Base-by-base conservation (phyloP, 2,888 invertebrate species). In the Meta bourneti region DNA sequence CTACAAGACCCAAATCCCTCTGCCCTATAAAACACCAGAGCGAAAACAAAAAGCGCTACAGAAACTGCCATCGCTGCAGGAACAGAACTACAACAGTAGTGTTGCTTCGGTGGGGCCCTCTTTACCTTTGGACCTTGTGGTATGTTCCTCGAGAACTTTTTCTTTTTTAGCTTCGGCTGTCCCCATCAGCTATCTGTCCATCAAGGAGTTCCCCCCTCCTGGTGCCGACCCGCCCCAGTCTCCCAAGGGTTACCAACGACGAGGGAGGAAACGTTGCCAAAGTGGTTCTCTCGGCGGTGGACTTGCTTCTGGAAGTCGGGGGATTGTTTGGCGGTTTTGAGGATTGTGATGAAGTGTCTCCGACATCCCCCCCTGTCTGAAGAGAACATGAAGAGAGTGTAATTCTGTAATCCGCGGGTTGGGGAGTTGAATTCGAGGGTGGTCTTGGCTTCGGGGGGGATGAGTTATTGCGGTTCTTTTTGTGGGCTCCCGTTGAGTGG, bases 1-100 rank as follows among this genome's bases (percentile, higher is more conserved):
- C 96, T 96, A 94, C 98, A 98, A 11, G 93, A 93, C 4, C 93
- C 93, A 11, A 6, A 52, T 13, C 84, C 89, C 20, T 20, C 16
- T n/a, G 19, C 86, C 19, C 34, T n/a, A 13, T 51, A 69, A 6
- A 69, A 7, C 20, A 6, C 16, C 20, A 77, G 13, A n/a, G 52
- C 70, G 19, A 51, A 69, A 11, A 80, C 61, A 6, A 52, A 13
- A 20, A 80, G 11, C 61, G 71, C 52, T 13, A 69, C 74, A 16
- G 70, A 51, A 49, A 70, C 2, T n/a, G 54, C 71, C 82, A 89
- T 82, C 34, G 0, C 80, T n/a, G 19, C 81, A 16, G 8, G 52
- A 13, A 51, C 19, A 52, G 49, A n/a, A 75, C 20, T 16, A 7
- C 11, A 19, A 8, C 6, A 34, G n/a, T 51, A 8, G 48, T 6